A percentile compares a stretch with the other conserved stretches of the same genome.
Conservation (phyloP, 30 jellyfish, hydroid and myxozoan genomes). For the Hydractinia echinata region DNA sequence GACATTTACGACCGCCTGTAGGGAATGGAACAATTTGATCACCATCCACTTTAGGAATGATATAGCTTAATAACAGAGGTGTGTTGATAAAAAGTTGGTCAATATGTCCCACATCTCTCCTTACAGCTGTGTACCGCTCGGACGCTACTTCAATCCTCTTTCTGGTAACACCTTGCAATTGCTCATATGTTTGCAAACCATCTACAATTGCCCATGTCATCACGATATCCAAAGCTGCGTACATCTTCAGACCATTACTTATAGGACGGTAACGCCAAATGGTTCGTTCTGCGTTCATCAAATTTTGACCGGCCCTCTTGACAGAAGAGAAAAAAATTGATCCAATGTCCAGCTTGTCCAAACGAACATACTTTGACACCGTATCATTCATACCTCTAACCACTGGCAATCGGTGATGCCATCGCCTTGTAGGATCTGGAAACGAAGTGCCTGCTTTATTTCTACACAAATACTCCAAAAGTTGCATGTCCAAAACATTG, state of each 20-base stretch:
- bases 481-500: slow-evolving; percentile 38
- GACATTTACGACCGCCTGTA: background rate
- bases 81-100: background rate
- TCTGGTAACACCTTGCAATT: background rate
- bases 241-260: background rate
- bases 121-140: background rate
- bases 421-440: background rate
- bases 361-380: background rate
- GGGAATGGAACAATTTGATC: background rate
- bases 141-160: background rate
- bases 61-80: background rate
- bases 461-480: slow-evolving; percentile 27
- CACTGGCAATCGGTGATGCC: background rate
- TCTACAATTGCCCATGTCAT: background rate
- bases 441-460: background rate
- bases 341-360: background rate
- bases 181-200: background rate
- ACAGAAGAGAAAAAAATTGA: background rate
- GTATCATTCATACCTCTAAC: slow-evolving; percentile 3
- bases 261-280: slow-evolving; percentile 1
- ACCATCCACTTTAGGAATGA: background rate
- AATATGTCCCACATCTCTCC: background rate
- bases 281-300: background rate
- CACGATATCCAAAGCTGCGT: slow-evolving; percentile 2
- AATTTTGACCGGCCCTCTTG: background rate